Evolutionary conservation across 2,888 invertebrate genomes (phyloP).

Genomic region (Oxyteleia sp.): DNA sequence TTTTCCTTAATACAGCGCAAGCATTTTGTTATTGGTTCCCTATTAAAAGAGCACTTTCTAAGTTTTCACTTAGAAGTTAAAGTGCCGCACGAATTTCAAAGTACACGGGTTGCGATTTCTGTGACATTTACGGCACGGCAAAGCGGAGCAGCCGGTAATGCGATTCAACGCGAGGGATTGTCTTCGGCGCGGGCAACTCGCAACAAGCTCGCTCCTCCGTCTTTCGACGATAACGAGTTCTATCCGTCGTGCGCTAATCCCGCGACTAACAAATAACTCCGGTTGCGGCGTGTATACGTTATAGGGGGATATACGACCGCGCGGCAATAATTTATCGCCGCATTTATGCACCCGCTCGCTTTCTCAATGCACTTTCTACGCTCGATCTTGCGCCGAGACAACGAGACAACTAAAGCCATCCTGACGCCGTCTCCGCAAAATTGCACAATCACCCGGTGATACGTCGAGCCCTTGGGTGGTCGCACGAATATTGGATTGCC

Average conservation of each 20-base stretch:
- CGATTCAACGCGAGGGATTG: slow-evolving; percentile 50
- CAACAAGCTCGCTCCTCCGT: slow-evolving; percentile 29
- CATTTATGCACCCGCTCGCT: no score
- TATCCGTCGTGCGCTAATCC: slow-evolving; percentile 61
- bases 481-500: no score
- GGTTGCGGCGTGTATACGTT: slow-evolving; percentile 57
- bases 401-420: no score
- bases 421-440: no score
- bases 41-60: slow-evolving; percentile 59
- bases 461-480: no score
- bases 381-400: no score
- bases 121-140: slow-evolving; percentile 57
- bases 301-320: no score
- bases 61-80: slow-evolving; percentile 53
- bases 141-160: slow-evolving; percentile 46
- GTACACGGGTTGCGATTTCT: slow-evolving; percentile 44
- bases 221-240: slow-evolving; percentile 59
- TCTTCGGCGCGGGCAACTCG: slow-evolving; percentile 17
- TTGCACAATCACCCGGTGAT: no score
- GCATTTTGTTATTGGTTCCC: slow-evolving; percentile 41
- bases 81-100: slow-evolving; percentile 18
- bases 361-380: no score
- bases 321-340: no score
- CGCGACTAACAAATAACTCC: slow-evolving; percentile 66
- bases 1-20: slow-evolving; percentile 36